These are phyloP conservation scores for Theocolax elegans DNA, from an alignment of 1,140 invertebrate species.

Conservation along the genomic window DNA sequence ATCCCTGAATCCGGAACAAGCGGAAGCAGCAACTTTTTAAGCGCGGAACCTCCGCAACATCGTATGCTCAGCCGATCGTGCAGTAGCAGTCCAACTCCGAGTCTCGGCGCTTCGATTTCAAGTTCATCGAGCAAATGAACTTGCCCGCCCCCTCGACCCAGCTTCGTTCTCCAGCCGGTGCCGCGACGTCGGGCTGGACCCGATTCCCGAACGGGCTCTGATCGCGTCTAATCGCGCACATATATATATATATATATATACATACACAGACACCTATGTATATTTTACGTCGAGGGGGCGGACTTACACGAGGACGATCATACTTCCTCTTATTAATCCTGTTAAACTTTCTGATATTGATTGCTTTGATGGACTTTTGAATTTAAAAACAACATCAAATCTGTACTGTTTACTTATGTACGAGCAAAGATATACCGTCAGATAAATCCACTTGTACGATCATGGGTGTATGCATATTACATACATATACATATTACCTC, in stretches of 20 bases:
- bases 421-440: too few relatives aligned
- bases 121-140: conserved; percentile 49
- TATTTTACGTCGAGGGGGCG: too few relatives aligned
- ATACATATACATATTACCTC: too few relatives aligned
- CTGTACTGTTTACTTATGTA: too few relatives aligned
- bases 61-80: conserved; percentile 65
- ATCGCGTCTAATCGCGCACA: not conserved
- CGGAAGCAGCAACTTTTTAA: conserved; percentile 49
- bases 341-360: too few relatives aligned
- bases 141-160: not conserved
- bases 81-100: conserved; percentile 67
- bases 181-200: not conserved
- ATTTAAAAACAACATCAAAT: too few relatives aligned
- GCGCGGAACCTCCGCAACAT: conserved; percentile 56
- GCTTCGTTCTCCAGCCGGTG: not conserved
- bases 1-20: not conserved
- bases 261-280: not conserved
- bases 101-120: conserved; percentile 44
- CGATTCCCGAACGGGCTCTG: not conserved
- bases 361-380: too few relatives aligned
- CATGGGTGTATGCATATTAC: too few relatives aligned
- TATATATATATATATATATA: not conserved
- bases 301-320: too few relatives aligned
- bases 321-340: too few relatives aligned
- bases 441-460: too few relatives aligned